Percentiles rank a stretch among this genome's conserved stretches.
Evolutionary conservation across 2,888 invertebrate genomes (phyloP).

Genomic region (Ochropleura plecta): DNA sequence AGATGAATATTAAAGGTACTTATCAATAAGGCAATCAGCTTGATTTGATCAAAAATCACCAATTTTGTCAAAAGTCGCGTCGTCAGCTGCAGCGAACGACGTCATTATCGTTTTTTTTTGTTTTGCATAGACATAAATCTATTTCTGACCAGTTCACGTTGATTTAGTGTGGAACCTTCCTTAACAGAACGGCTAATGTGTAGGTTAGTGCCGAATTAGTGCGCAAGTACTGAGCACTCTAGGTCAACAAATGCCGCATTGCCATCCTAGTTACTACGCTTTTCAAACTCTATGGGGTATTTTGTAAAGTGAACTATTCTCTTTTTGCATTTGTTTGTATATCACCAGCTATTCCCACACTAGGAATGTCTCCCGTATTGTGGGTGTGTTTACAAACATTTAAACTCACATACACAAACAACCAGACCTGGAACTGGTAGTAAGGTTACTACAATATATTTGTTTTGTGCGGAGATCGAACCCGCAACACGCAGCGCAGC

Average conservation of each 20-base stretch:
- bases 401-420: too few species aligned
- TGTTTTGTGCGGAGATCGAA: too few species aligned
- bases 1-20: not conserved
- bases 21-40: not conserved
- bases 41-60: not conserved
- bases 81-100: not conserved
- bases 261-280: not conserved
- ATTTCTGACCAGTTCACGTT: too few species aligned
- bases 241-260: not conserved
- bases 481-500: too few species aligned
- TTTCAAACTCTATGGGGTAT: not conserved
- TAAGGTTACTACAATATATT: too few species aligned
- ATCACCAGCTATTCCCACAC: not conserved
- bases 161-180: not conserved
- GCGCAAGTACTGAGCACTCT: not conserved
- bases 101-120: not conserved
- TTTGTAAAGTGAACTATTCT: not conserved
- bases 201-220: not conserved
- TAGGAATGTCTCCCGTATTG: too few species aligned
- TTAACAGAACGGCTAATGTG: not conserved
- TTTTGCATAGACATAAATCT: too few species aligned
- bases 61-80: not conserved
- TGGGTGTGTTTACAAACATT: too few species aligned
- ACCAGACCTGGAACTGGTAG: too few species aligned
- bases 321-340: not conserved